These are phyloP conservation scores for Bombus balteatus DNA, from an alignment of 1,140 invertebrate species.

Conservation along the genomic window DNA sequence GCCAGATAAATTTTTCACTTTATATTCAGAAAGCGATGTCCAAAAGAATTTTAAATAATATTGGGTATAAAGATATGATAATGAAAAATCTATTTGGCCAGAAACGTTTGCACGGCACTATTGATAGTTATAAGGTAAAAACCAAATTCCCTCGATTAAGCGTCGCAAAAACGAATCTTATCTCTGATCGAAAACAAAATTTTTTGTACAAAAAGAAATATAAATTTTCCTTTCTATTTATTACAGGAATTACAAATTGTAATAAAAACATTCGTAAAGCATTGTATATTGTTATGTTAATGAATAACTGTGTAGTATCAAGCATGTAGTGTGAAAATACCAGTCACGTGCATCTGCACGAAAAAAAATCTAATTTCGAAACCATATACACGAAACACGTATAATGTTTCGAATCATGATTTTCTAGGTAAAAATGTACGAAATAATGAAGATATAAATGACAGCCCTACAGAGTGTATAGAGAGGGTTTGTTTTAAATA, in stretches of 20 bases:
- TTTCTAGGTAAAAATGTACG: neutral
- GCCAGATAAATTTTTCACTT: no score
- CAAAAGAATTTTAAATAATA: no score
- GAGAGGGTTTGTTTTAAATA: neutral
- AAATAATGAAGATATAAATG: neutral
- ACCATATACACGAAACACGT: neutral
- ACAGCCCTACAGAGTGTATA: neutral
- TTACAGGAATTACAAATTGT: neutral
- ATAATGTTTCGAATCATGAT: neutral
- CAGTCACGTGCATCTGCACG: neutral
- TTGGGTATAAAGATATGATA: no score
- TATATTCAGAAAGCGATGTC: no score
- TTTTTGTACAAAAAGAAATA: neutral
- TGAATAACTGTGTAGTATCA: neutral
- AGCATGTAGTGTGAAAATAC: neutral
- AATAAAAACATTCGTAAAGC: neutral
- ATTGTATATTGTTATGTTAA: neutral
- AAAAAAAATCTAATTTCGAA: slow-evolving; percentile 1
- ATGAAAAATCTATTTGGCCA: no score
- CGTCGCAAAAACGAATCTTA: no score
- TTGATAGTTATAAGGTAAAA: no score
- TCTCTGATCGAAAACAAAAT: neutral
- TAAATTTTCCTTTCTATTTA: neutral
- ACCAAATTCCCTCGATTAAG: neutral
- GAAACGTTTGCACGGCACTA: no score